phyloP scores from a whole-genome alignment of 1,140 invertebrate species.

The Ceratosolen fusciceps region DNA sequence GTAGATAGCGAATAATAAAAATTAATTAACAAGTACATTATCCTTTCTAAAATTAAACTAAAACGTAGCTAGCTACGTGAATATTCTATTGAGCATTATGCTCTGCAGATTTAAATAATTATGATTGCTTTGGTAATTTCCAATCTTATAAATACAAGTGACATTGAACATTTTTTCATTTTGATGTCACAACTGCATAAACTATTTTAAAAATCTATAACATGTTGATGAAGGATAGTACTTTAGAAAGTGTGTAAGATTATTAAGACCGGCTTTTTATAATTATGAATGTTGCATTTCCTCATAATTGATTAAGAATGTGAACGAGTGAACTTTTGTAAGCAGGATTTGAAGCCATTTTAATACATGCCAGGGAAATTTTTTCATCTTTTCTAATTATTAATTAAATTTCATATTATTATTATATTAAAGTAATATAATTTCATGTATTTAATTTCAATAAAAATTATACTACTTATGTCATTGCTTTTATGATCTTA shows the following conservation, averaged over 20 bases:
- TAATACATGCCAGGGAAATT: not conserved
- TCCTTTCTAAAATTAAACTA: not conserved
- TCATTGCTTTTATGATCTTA: too few relatives aligned
- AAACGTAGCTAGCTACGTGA: not conserved
- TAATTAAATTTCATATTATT: not conserved
- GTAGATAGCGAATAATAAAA: not conserved
- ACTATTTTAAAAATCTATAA: not conserved
- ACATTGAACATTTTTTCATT: not conserved
- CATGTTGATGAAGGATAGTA: not conserved
- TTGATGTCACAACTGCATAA: not conserved
- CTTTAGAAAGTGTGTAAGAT: not conserved
- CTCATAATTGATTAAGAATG: not conserved
- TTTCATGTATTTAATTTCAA: too few relatives aligned
- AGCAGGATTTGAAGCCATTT: not conserved
- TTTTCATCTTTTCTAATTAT: not conserved
- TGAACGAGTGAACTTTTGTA: not conserved
- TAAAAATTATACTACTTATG: too few relatives aligned
- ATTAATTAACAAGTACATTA: not conserved
- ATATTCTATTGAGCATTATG: not conserved
- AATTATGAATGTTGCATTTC: not conserved
- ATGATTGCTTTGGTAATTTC: not conserved
- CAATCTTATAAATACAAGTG: not conserved
- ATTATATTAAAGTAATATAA: too few relatives aligned
- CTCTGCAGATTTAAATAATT: not conserved
- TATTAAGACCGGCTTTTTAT: not conserved